Percentiles rank a stretch among this genome's conserved stretches.
Conservation (phyloP, 2,797 vertebrate genomes). For the Sebastes minor region DNA sequence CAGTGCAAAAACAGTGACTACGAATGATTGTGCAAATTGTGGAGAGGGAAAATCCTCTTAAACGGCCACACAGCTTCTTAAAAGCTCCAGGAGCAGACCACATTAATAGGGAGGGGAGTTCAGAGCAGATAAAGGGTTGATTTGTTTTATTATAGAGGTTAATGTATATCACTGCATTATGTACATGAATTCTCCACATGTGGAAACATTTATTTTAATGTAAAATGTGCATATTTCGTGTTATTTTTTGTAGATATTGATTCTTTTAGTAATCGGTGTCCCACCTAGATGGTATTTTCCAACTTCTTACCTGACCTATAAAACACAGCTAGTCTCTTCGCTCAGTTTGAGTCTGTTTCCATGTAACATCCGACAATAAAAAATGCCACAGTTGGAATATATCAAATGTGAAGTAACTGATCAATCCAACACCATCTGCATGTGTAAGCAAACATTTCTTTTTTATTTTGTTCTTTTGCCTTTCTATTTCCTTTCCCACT, state of each 20-base stretch:
- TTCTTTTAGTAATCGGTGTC: fast-evolving
- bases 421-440: not conserved
- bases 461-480: not conserved
- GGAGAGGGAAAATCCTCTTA: fast-evolving
- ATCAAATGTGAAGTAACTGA: not conserved
- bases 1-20: not conserved
- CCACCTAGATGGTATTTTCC: not conserved
- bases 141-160: too few relatives aligned
- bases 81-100: conserved; percentile 19
- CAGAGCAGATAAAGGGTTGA: fast-evolving
- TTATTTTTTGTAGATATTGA: not conserved
- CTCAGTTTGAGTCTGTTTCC: not conserved
- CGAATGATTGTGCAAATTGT: not conserved
- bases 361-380: fast-evolving
- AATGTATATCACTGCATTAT: not conserved
- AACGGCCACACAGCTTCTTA: not conserved
- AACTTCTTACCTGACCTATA: not conserved
- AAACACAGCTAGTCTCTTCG: fast-evolving
- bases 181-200: fast-evolving
- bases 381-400: not conserved
- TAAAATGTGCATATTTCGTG: fast-evolving
- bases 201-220: fast-evolving
- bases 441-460: not conserved
- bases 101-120: not conserved
- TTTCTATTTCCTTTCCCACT: not conserved